Percentiles rank a stretch among this genome's conserved stretches.
These are phyloP conservation scores for Calvadosia cruxmelitensis DNA, from an alignment of 30 jellyfish, hydroid and myxozoan genomes.

Conservation along the genomic window DNA sequence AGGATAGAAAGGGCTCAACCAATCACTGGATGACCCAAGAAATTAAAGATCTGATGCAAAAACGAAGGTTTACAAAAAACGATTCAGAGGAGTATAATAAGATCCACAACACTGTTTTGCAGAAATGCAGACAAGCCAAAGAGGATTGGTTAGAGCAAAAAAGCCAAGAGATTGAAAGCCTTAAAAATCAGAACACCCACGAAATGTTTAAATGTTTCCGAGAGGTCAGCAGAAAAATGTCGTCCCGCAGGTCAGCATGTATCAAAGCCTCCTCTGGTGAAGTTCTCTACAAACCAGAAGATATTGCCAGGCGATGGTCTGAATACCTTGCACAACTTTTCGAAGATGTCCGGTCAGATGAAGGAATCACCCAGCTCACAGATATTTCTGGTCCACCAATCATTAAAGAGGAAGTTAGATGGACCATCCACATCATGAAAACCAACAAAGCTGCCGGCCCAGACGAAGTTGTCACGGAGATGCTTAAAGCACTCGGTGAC, in stretches of 20 bases:
- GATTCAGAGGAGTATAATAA: background rate
- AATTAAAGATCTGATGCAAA: constrained; percentile 4
- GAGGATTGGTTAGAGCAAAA: background rate
- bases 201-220: background rate
- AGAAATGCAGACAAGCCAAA: background rate
- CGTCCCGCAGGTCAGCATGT: background rate
- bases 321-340: constrained; percentile 3
- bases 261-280: constrained; percentile 3
- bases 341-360: constrained; percentile 1
- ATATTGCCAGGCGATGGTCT: constrained; percentile 1
- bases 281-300: constrained; percentile 9
- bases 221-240: background rate
- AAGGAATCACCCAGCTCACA: background rate
- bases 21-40: constrained; percentile 1
- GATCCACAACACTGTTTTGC: background rate
- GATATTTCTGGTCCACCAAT: constrained; percentile 7
- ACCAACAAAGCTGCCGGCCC: constrained; percentile 7
- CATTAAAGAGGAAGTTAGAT: constrained; percentile 3
- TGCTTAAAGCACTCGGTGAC: constrained; percentile 3
- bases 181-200: constrained; percentile 3
- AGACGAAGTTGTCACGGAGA: background rate
- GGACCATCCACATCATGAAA: background rate
- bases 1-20: background rate
- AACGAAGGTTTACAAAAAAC: background rate
- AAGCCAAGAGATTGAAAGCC: background rate